Evolutionary conservation across 64 coral and sea anemone species (phyloP), one percentile per base, ranked within the genome.

Genomic region (Astreopora myriophthalma): DNA sequence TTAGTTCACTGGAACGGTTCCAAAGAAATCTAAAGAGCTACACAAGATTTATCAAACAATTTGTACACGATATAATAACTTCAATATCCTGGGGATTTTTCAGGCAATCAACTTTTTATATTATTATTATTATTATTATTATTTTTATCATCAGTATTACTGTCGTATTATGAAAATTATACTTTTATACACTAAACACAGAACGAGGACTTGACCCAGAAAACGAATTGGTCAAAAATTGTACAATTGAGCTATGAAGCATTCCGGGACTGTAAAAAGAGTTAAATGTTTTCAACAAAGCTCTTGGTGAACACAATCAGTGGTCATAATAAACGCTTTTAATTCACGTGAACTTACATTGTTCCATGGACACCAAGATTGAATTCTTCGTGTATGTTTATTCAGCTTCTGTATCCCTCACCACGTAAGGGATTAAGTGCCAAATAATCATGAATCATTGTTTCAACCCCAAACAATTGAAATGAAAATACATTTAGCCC

Each of bases 11-110:
- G 57, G 79, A 83, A 83, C 57, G 39, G 31, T 14, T 83, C 52
- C 22, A 33, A 9, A 37, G 52, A 83, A 83, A 83, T 60, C 48
- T 61, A 65, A 65, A 29, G 19, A 37, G 1, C 57, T 83, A 83
- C 79, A 37, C 79, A 83, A 83, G 48, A 83, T 63, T 63, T 83
- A 83, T 64, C 52, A 83, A 83, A 83, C 79, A 83, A 83, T 83
- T 83, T 83, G 79, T 83, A 83, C 79, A 83, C 64, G 79, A 64
- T 83, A 83, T 63, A 83, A 83, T 83, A 83, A 83, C 79, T 83
- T 83, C 79, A 83, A 83, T 83, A 65, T 83, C 79, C 79, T 65
- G 55, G 51, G 40, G 11, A 3, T 55, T 12, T 34, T 8, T 65
- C 52, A 65, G 55, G 79, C 29, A 83, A 83, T 83, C 79, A 83